phyloP scores from a whole-genome alignment of 37 sponge, comb jelly and placozoan species.

The Beroe forskalii region DNA sequence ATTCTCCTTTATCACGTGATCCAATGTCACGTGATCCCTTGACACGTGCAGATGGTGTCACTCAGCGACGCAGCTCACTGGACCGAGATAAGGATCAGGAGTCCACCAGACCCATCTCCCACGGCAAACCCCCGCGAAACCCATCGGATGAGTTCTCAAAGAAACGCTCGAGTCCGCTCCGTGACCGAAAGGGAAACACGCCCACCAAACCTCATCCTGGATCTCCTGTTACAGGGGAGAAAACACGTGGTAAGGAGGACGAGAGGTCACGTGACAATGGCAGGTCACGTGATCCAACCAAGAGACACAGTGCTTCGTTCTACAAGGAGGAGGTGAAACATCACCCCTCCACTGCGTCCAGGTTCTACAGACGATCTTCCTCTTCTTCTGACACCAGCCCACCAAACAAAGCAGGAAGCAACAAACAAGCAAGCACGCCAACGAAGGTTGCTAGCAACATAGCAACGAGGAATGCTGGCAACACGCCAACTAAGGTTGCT shows the following conservation, averaged over 20 bases:
- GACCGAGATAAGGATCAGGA: background rate
- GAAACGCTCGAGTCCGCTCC: background rate
- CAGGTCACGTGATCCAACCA: background rate
- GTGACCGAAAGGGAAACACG: background rate
- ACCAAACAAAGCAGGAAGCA: background rate
- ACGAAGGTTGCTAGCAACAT: background rate
- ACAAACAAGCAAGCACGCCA: background rate
- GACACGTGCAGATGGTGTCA: background rate
- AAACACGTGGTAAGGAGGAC: background rate
- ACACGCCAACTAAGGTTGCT: too few relatives aligned
- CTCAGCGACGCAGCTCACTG: background rate
- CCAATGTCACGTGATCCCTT: background rate
- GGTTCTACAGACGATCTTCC: background rate
- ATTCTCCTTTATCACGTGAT: background rate
- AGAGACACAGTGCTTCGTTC: background rate
- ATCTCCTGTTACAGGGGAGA: background rate
- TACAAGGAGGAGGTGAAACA: background rate
- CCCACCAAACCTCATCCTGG: too few relatives aligned
- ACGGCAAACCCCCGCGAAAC: background rate
- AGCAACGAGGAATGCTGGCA: too few relatives aligned
- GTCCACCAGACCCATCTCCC: background rate
- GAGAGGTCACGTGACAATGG: background rate
- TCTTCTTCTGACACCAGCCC: background rate
- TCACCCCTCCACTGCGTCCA: constrained; percentile 1
- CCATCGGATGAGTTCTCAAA: background rate